Conservation (phyloP, 2,113 vertebrate species). For the Felis catus region DNA sequence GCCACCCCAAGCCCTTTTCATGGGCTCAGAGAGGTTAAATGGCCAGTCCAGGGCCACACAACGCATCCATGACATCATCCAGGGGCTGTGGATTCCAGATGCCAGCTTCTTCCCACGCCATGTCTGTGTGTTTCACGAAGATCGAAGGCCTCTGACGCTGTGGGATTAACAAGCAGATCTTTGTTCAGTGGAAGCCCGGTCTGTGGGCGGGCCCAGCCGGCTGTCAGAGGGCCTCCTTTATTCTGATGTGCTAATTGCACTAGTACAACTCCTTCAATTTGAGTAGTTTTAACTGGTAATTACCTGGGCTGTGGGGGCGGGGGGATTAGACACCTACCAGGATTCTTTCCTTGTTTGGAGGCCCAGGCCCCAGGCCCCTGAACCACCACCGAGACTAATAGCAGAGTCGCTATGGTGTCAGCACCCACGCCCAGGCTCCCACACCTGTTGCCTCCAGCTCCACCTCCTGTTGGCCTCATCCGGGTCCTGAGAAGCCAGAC, state of each 20-base stretch:
- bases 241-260: neutral
- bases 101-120: neutral
- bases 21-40: slow-evolving; percentile 6
- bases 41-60: neutral
- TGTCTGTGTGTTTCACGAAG: neutral
- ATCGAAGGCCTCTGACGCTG: neutral
- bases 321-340: neutral
- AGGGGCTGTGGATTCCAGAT: neutral
- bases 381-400: neutral
- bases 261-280: neutral
- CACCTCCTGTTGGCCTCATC: neutral
- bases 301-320: neutral
- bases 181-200: neutral
- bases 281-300: slow-evolving; percentile 12
- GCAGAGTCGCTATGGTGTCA: neutral
- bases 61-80: neutral
- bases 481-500: neutral
- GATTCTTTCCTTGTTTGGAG: neutral
- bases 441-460: neutral
- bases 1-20: neutral
- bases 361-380: neutral
- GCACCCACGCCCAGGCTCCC: neutral
- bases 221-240: neutral
- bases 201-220: neutral
- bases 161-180: slow-evolving; percentile 14